Conservation (phyloP, 2,113 vertebrate genomes). For the Indicator maculatus region DNA sequence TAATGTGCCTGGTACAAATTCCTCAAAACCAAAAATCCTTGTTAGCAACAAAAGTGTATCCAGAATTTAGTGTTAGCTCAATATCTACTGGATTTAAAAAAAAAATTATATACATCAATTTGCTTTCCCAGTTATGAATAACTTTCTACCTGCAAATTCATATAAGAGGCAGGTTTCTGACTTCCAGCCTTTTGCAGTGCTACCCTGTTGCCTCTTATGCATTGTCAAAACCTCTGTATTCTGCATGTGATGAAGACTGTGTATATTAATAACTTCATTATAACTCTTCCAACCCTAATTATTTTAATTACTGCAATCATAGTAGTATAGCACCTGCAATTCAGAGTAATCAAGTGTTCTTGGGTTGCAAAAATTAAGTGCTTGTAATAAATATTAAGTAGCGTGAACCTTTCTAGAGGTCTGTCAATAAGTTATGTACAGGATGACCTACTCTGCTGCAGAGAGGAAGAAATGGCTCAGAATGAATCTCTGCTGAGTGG, state of each 20-base stretch:
- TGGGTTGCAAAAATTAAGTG: conserved; percentile 19
- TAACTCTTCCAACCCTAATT: conserved; percentile 36
- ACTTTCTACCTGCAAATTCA: neutral
- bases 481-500: neutral
- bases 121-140: neutral
- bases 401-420: neutral
- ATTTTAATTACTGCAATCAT: conserved; percentile 64
- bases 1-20: neutral
- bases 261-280: conserved; percentile 58
- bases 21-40: neutral
- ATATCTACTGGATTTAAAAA: neutral
- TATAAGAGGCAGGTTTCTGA: neutral
- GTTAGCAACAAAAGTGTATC: neutral
- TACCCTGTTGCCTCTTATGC: neutral
- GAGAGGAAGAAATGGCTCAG: neutral
- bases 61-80: neutral
- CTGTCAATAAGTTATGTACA: neutral
- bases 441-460: neutral
- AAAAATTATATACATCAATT: neutral
- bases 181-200: neutral
- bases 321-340: conserved; percentile 27
- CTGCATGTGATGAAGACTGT: neutral
- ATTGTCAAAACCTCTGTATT: neutral
- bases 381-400: conserved; percentile 32
- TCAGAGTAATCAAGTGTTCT: conserved; percentile 47